phyloP scores from a whole-genome alignment of 2,113 vertebrate species.

The Tetrao urogallus region DNA sequence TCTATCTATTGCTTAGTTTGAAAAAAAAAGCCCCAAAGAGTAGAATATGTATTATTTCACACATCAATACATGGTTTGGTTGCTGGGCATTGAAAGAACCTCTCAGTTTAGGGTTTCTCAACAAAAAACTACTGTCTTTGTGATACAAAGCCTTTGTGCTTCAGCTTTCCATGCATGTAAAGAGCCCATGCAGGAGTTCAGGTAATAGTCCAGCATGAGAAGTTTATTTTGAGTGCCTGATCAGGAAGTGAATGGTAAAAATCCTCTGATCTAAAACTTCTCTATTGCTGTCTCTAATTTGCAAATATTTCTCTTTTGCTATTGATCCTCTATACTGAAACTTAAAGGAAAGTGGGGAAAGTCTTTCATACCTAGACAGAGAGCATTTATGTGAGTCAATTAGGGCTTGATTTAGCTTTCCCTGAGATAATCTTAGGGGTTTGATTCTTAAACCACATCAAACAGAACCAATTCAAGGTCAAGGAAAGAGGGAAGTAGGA shows the following conservation, averaged over 20 bases:
- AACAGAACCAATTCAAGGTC: neutral
- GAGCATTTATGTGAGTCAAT: neutral
- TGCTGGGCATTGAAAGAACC: neutral
- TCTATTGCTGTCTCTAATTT: neutral
- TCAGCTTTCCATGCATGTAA: neutral
- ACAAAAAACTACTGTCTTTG: neutral
- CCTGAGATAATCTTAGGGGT: neutral
- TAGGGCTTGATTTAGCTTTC: neutral
- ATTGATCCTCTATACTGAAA: neutral
- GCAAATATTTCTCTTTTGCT: neutral
- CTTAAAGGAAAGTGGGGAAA: neutral
- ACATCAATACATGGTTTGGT: neutral
- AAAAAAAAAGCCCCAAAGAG: neutral
- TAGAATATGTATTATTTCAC: neutral
- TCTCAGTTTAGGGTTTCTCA: neutral
- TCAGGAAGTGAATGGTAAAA: neutral
- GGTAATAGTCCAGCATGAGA: neutral
- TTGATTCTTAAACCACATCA: neutral
- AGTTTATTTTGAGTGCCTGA: neutral
- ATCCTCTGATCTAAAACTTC: neutral
- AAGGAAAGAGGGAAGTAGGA: neutral
- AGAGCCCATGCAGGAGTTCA: neutral
- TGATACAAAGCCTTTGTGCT: neutral
- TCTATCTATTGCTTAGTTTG: neutral
- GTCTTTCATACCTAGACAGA: neutral